These are phyloP conservation scores for Etheostoma perlongum DNA, from an alignment of 2,797 vertebrate species.

Conservation along the genomic window DNA sequence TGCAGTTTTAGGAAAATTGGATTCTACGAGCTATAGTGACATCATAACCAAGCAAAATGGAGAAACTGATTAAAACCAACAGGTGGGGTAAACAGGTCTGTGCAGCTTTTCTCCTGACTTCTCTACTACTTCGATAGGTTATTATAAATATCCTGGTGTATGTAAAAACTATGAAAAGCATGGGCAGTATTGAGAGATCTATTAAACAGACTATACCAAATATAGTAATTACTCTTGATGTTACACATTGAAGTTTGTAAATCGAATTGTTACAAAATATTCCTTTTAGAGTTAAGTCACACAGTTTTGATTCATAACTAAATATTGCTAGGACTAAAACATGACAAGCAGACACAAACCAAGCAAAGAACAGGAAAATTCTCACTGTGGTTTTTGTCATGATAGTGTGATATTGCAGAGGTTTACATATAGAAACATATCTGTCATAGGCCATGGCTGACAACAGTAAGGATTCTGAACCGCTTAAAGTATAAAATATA, in stretches of 20 bases:
- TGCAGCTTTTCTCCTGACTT: slow-evolving; percentile 15
- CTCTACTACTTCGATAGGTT: neutral
- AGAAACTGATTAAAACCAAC: neutral
- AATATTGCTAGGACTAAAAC: neutral
- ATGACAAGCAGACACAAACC: slow-evolving; percentile 36
- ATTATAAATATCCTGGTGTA: slow-evolving; percentile 10
- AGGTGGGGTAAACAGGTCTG: slow-evolving; percentile 34
- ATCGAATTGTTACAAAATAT: slow-evolving; percentile 17
- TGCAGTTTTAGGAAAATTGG: neutral
- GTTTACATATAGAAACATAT: slow-evolving; percentile 58
- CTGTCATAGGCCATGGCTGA: slow-evolving; percentile 59
- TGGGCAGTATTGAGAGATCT: fast-evolving
- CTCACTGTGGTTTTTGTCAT: slow-evolving; percentile 34
- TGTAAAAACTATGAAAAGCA: slow-evolving; percentile 14
- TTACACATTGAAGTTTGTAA: neutral
- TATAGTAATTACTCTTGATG: neutral
- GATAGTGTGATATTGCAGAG: slow-evolving; percentile 43
- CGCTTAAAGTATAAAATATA: neutral
- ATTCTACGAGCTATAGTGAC: neutral
- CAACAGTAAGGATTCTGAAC: slow-evolving; percentile 49
- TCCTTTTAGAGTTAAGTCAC: neutral
- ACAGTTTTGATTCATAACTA: neutral
- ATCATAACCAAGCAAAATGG: slow-evolving; percentile 7
- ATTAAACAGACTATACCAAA: fast-evolving
- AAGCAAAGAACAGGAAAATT: slow-evolving; percentile 12